phyloP scores from a whole-genome alignment of 2,113 vertebrate species.

The Forbesichthys papilliferus region DNA sequence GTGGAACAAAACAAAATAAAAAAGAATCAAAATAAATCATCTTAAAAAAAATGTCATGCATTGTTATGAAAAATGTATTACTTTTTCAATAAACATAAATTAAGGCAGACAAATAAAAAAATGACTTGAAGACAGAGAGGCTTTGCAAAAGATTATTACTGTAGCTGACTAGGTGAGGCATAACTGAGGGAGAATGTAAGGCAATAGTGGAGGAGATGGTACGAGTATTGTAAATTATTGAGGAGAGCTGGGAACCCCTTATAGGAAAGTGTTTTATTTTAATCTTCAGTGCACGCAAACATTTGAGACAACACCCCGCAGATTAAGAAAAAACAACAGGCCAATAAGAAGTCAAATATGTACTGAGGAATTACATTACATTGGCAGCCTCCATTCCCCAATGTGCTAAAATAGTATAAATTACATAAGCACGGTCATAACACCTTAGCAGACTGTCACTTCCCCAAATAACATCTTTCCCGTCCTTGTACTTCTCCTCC shows the following conservation, averaged over 20 bases:
- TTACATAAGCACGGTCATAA: slow-evolving; percentile 30
- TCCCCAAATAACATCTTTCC: slow-evolving; percentile 33
- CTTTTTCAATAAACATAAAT: not conserved
- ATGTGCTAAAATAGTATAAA: slow-evolving; percentile 38
- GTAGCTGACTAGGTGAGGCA: slow-evolving; percentile 15
- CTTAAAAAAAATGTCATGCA: not conserved
- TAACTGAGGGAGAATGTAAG: slow-evolving; percentile 30
- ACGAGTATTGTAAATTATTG: slow-evolving; percentile 66
- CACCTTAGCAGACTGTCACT: slow-evolving; percentile 6
- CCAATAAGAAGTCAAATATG: slow-evolving; percentile 3
- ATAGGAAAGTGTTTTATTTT: slow-evolving; percentile 20
- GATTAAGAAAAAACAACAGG: slow-evolving; percentile 10
- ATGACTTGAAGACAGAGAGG: slow-evolving; percentile 7
- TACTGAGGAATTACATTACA: slow-evolving; percentile 12
- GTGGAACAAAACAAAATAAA: slow-evolving; percentile 25
- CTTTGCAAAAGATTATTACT: slow-evolving; percentile 11
- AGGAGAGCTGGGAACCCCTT: slow-evolving; percentile 58
- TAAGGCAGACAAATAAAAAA: not conserved
- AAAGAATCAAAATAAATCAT: too few relatives aligned
- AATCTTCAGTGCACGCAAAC: slow-evolving; percentile 20
- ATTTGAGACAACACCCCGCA: slow-evolving; percentile 16
- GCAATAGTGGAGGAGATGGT: slow-evolving; percentile 42
- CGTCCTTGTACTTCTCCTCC: not conserved
- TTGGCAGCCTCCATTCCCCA: slow-evolving; percentile 21
- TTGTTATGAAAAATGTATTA: not conserved